Conservation (phyloP, 2,797 vertebrate species). For the Mormyrops attenuatus region DNA sequence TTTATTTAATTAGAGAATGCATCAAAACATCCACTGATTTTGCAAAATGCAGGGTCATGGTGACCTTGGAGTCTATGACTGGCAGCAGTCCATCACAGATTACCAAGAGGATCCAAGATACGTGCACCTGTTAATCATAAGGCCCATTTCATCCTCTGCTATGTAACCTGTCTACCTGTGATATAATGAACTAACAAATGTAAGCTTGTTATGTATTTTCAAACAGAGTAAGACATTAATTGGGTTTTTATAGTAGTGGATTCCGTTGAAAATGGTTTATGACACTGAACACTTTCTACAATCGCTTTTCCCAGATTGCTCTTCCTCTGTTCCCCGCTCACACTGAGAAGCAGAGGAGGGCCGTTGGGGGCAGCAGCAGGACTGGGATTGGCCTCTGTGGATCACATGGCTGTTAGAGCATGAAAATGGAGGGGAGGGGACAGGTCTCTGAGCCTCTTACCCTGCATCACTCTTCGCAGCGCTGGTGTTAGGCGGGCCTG, state of each 20-base stretch:
- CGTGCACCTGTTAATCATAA: neutral
- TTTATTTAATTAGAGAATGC: neutral
- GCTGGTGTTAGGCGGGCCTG: neutral
- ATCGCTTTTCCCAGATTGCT: neutral
- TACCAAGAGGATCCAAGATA: neutral
- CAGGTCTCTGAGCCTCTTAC: conserved; percentile 36
- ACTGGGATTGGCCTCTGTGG: conserved; percentile 33
- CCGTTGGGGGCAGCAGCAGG: neutral
- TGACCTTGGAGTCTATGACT: neutral
- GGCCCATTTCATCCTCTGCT: neutral
- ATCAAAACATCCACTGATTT: neutral
- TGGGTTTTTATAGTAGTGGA: neutral
- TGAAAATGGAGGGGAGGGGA: conserved; percentile 49
- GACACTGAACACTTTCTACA: neutral
- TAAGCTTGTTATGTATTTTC: neutral
- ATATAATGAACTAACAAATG: neutral
- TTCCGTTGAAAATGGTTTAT: neutral
- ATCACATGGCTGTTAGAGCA: conserved; percentile 68
- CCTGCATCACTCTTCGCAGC: conserved; percentile 7
- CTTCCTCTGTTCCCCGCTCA: neutral
- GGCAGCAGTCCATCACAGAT: neutral
- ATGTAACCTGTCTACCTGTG: neutral
- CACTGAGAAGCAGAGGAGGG: neutral
- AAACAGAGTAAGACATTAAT: neutral
- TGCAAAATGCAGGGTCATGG: neutral